These are phyloP conservation scores for Eupithecia subumbrata DNA, from an alignment of 2,888 invertebrate species.

Conservation along the genomic window DNA sequence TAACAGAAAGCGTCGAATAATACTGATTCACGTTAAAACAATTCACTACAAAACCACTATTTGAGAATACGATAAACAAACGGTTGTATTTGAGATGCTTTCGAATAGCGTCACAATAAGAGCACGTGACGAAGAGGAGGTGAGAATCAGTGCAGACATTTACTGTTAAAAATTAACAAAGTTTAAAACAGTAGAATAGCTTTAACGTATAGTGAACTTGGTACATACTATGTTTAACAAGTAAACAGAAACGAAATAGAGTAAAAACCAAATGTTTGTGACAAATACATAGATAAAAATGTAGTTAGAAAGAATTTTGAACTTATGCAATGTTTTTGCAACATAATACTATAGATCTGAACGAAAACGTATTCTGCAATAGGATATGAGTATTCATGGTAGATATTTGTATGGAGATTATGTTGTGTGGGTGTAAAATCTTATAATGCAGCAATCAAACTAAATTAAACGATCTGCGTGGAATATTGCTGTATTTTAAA, in stretches of 20 bases:
- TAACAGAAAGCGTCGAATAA: slow-evolving; percentile 27
- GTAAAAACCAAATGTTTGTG: neutral
- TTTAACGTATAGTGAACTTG: neutral
- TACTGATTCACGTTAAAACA: slow-evolving; percentile 33
- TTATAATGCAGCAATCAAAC: slow-evolving; percentile 58
- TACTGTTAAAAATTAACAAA: neutral
- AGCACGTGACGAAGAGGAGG: slow-evolving; percentile 52
- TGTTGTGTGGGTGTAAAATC: slow-evolving; percentile 42
- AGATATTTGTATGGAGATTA: neutral
- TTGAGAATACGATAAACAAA: slow-evolving; percentile 41
- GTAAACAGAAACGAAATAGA: neutral
- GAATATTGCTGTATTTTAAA: slow-evolving; percentile 44
- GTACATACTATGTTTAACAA: neutral
- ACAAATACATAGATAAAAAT: neutral
- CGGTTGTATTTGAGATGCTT: slow-evolving; percentile 41
- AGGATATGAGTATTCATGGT: neutral
- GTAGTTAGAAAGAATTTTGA: neutral
- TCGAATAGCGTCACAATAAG: slow-evolving; percentile 44
- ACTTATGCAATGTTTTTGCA: neutral
- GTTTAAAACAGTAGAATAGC: neutral
- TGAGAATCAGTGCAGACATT: neutral
- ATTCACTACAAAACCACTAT: slow-evolving; percentile 41
- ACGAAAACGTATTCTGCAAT: slow-evolving; percentile 4
- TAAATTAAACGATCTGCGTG: slow-evolving; percentile 57
- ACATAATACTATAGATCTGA: neutral